Conservation (phyloP, 1,140 invertebrate genomes). For the Rhagoletis zephyria region DNA sequence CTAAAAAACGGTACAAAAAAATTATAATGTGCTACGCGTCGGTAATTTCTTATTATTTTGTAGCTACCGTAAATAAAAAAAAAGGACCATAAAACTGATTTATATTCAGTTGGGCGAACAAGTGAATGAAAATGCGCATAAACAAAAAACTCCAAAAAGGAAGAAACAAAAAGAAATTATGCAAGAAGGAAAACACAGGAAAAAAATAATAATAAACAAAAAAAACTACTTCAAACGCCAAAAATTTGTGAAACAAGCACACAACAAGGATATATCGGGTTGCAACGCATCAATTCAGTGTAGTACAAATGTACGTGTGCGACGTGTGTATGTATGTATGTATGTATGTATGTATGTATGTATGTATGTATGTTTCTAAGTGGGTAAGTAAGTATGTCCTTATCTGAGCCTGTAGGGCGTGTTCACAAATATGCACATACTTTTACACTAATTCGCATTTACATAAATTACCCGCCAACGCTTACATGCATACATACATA, state of each 20-base stretch:
- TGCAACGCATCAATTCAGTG: not conserved
- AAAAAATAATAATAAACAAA: not conserved
- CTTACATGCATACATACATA: too few species aligned
- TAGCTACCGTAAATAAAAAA: not conserved
- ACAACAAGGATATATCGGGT: conserved; percentile 5
- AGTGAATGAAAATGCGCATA: not conserved
- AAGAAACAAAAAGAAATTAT: too few species aligned
- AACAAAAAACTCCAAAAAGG: not conserved
- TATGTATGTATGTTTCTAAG: not conserved
- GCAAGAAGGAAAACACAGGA: not conserved
- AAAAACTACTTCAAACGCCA: conserved; percentile 3
- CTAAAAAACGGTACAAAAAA: not conserved
- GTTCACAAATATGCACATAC: not conserved
- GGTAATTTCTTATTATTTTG: not conserved
- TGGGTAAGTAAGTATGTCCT: too few species aligned
- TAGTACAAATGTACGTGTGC: too few species aligned
- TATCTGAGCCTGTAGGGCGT: not conserved
- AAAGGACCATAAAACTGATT: conserved; percentile 40
- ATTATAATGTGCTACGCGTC: not conserved
- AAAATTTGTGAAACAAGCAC: not conserved
- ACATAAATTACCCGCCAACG: conserved; percentile 36
- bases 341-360: too few species aligned
- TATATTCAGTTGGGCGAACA: conserved; percentile 6
- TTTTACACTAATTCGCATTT: conserved; percentile 15
- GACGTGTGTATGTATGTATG: not conserved